A percentile compares a stretch with the other conserved stretches of the same genome.
phyloP scores from a whole-genome alignment of 2,113 vertebrate genomes.

The Lepus europaeus region DNA sequence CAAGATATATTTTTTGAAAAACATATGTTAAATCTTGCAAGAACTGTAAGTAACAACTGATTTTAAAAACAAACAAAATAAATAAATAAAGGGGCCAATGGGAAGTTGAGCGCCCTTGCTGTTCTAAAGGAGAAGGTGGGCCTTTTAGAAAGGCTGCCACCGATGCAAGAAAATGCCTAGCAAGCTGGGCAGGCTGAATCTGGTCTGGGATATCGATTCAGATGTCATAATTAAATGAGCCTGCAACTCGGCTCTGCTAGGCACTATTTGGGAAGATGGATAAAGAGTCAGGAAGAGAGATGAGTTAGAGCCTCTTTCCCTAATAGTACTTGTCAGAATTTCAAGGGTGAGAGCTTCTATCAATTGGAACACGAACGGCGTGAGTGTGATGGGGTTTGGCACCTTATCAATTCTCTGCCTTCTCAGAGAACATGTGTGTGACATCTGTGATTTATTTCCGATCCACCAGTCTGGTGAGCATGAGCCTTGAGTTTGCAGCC shows the following conservation, averaged over 20 bases:
- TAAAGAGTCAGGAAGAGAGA: slow-evolving; percentile 82
- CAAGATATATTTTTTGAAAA: slow-evolving; percentile 24
- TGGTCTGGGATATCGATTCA: slow-evolving; percentile 76
- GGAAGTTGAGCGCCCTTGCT: not conserved
- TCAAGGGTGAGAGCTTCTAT: slow-evolving; percentile 82
- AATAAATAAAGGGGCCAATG: slow-evolving; percentile 41
- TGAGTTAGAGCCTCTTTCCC: slow-evolving; percentile 73
- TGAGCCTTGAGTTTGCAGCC: slow-evolving; percentile 79
- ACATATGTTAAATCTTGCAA: slow-evolving; percentile 51
- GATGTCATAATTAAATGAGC: slow-evolving; percentile 84
- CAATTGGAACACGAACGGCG: slow-evolving; percentile 72
- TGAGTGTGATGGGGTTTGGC: slow-evolving; percentile 79
- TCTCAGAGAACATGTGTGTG: slow-evolving; percentile 80
- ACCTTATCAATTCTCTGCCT: slow-evolving; percentile 80
- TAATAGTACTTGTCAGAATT: slow-evolving; percentile 84
- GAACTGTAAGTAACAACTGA: slow-evolving; percentile 49
- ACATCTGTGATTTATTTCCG: slow-evolving; percentile 83
- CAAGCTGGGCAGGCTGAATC: slow-evolving; percentile 19
- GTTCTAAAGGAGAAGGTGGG: slow-evolving; percentile 58
- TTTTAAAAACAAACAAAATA: slow-evolving; percentile 63
- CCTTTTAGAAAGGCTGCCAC: slow-evolving; percentile 52
- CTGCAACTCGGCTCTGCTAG: slow-evolving; percentile 65
- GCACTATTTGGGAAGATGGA: slow-evolving; percentile 79
- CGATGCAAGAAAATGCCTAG: slow-evolving; percentile 46
- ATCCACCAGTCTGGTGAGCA: slow-evolving; percentile 79